Base-by-base conservation (phyloP, 2,888 invertebrate genomes). In the Blastobasis adustella region DNA sequence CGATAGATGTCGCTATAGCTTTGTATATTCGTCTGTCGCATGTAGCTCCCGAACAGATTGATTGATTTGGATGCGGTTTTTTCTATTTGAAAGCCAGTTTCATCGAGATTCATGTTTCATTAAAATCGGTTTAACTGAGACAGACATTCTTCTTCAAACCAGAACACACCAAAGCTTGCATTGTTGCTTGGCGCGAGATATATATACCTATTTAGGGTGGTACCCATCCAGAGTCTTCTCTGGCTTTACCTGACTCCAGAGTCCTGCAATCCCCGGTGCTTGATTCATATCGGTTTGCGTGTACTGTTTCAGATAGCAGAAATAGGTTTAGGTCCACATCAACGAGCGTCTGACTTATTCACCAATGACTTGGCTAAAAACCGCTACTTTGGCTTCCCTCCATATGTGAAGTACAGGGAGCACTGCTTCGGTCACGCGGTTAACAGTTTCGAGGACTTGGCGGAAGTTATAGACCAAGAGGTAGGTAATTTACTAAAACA, bases 391-490 rank as follows among this genome's bases (percentile, higher is more conserved):
- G 95, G 95, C 50, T 88, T 95, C 53, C 94, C 94, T 42, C 93
- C 95, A n/a, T 96, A 95, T 75, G 93, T 94, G 90, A 93, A 94
- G 71, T 95, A 93, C 80, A 91, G 93, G 57, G 92, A 94, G 76
- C 92, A 92, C 85, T 95, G 95, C 65, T 94, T 93, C 1, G 85
- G 94, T 47, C 92, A 93, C 6, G 89, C 89, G 38, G 91, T 92
- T 0, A 90, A 91, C 49, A 89, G 82, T 23, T 95, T 93, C 68
- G 92, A 93, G 38, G 94, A 93, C 63, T 88, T 95, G 62, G 91
- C 91, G 55, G 94, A 93, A 46, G 90, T 92, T 10, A 94, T 95
- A 41, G 65, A 66, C 49, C 58, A 59, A 10, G 69, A 68, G 55
- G 42, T 42, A 42, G 23, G 23, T 23, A 42, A 40, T 8, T 40